Evolutionary conservation across 2,888 invertebrate genomes (phyloP).

Genomic region (Euphydryas editha): DNA sequence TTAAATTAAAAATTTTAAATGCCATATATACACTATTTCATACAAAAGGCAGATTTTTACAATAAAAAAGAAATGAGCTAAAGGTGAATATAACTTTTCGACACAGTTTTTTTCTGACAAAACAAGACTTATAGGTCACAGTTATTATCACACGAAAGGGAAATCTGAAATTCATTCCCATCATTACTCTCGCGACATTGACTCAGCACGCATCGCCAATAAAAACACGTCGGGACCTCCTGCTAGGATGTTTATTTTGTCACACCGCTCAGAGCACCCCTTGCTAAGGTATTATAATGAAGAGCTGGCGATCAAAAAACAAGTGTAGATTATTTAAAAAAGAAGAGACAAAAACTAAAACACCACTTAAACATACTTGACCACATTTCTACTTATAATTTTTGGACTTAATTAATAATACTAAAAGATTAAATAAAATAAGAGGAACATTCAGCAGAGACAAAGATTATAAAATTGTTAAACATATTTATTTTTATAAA

Average conservation of each 20-base stretch:
- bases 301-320: slow-evolving; percentile 42
- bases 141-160: slow-evolving; percentile 20
- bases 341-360: no score
- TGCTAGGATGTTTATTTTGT: slow-evolving; percentile 72
- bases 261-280: slow-evolving; percentile 58
- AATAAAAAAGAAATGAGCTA: background rate
- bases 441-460: no score
- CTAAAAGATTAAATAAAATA: no score
- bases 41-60: no score
- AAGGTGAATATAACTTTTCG: background rate
- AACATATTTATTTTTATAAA: no score
- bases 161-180: slow-evolving; percentile 57
- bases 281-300: slow-evolving; percentile 78
- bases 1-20: no score
- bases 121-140: background rate
- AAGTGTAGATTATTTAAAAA: no score
- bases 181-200: slow-evolving; percentile 76
- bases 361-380: no score
- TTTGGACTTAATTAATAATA: no score
- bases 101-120: background rate
- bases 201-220: slow-evolving; percentile 69
- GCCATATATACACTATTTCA: no score
- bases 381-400: no score
- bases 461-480: no score
- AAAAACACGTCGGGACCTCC: slow-evolving; percentile 74